A percentile compares a stretch with the other conserved stretches of the same genome.
Evolutionary conservation across 2,113 vertebrate species (phyloP).

Genomic region (Nettapus auritus): DNA sequence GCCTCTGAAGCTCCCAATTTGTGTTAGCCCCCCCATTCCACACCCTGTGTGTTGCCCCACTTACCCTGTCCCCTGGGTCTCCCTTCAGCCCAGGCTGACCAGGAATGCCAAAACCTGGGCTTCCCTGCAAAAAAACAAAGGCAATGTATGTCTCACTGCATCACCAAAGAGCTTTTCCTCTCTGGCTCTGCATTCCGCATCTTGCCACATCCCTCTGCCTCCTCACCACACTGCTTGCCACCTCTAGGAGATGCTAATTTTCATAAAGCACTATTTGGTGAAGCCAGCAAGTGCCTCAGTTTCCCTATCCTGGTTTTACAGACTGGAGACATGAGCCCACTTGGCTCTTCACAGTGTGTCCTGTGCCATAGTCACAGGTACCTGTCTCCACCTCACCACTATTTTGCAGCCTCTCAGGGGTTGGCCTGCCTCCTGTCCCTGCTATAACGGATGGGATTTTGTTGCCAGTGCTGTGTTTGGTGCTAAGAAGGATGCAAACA

Average conservation of each 20-base stretch:
- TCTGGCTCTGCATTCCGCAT: neutral
- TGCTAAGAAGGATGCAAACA: neutral
- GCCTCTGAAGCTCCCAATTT: neutral
- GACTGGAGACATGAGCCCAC: neutral
- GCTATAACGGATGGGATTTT: neutral
- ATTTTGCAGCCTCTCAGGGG: neutral
- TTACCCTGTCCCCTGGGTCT: conserved; percentile 88
- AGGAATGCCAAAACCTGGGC: conserved; percentile 88
- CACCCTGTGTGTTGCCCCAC: neutral
- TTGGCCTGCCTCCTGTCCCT: neutral
- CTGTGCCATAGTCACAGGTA: neutral
- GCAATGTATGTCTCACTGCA: neutral
- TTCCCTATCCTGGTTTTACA: neutral
- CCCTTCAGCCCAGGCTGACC: conserved; percentile 87
- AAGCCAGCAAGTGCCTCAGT: rapidly evolving
- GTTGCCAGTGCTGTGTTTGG: neutral
- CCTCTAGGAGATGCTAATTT: neutral
- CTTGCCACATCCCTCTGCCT: neutral
- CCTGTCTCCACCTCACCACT: neutral
- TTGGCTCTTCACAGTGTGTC: neutral
- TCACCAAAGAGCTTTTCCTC: neutral
- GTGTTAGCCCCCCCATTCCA: neutral
- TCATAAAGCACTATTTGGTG: neutral
- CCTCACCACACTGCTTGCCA: neutral
- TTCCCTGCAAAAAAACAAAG: conserved; percentile 72